Conservation (phyloP, 1,140 invertebrate genomes). For the Steinernema feltiae region DNA sequence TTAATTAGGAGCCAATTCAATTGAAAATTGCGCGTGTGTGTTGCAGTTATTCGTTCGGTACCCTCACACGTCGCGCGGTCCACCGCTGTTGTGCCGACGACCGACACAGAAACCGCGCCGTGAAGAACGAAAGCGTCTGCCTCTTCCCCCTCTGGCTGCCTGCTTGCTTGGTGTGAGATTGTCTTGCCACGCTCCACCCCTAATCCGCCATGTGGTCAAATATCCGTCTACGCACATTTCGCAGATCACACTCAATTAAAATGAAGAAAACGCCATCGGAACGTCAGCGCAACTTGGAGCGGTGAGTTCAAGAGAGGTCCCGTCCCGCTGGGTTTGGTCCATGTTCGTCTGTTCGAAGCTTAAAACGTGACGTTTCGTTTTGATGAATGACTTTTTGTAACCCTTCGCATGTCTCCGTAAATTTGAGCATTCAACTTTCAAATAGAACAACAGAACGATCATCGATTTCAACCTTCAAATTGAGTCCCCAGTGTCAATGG, state of each 20-base stretch:
- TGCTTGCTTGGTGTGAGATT: not conserved
- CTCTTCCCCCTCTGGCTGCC: not conserved
- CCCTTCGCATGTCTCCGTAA: too few species aligned
- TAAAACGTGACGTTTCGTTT: too few species aligned
- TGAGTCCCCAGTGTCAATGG: too few species aligned
- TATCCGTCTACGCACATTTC: slow-evolving; percentile 25
- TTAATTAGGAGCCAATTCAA: slow-evolving; percentile 6
- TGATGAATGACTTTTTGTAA: too few species aligned
- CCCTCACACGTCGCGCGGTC: not conserved
- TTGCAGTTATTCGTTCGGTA: not conserved
- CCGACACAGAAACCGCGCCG: not conserved
- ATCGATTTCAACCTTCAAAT: too few species aligned
- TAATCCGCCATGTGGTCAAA: slow-evolving; percentile 18
- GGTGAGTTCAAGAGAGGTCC: slow-evolving; percentile 27
- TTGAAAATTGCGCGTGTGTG: not conserved
- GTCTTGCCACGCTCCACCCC: not conserved
- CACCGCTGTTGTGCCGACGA: not conserved
- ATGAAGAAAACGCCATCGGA: slow-evolving; percentile 38
- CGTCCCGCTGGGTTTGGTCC: too few species aligned
- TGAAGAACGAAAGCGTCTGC: too few species aligned
- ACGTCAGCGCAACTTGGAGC: slow-evolving; percentile 35
- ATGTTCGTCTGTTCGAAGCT: too few species aligned
- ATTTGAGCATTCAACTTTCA: too few species aligned
- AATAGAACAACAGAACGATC: too few species aligned
- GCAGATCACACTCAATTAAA: slow-evolving; percentile 18